phyloP scores from a whole-genome alignment of 1,140 invertebrate species.

The Bombus confusus region DNA sequence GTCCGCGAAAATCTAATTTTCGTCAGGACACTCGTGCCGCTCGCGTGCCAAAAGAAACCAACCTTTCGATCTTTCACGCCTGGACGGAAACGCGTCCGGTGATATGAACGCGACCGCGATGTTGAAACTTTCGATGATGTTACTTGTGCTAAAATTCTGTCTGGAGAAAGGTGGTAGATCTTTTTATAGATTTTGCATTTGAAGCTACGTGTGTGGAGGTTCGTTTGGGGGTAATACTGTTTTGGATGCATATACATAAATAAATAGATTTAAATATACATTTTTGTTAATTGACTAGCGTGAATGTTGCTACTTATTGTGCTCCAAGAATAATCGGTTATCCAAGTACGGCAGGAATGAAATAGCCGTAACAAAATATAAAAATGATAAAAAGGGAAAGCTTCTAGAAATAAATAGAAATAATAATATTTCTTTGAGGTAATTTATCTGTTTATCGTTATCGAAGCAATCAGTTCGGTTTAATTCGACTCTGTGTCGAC shows the following conservation, averaged over 20 bases:
- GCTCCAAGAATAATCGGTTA: no score
- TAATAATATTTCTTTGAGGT: no score
- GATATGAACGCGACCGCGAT: conserved; percentile 12
- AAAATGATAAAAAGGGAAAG: not conserved
- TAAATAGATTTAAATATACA: no score
- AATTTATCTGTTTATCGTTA: no score
- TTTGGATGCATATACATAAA: no score
- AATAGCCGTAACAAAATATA: not conserved
- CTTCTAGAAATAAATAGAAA: not conserved
- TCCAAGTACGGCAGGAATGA: not conserved
- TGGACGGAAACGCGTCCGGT: conserved; percentile 31
- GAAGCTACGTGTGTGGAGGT: no score
- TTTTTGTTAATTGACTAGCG: no score
- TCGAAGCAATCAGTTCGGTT: not conserved
- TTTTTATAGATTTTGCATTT: no score
- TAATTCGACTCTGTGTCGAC: not conserved
- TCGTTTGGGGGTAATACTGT: no score
- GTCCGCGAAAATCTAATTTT: conserved; percentile 78
- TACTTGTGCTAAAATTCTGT: not conserved
- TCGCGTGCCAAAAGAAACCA: conserved; percentile 60
- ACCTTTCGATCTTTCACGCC: conserved; percentile 56
- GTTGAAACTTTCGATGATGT: not conserved
- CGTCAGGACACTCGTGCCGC: conserved; percentile 50
- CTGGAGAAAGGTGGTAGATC: no score
- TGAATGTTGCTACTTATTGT: no score